These are phyloP conservation scores for Lasioglossum malachurum DNA, from an alignment of 2,888 invertebrate species.

Conservation along the genomic window DNA sequence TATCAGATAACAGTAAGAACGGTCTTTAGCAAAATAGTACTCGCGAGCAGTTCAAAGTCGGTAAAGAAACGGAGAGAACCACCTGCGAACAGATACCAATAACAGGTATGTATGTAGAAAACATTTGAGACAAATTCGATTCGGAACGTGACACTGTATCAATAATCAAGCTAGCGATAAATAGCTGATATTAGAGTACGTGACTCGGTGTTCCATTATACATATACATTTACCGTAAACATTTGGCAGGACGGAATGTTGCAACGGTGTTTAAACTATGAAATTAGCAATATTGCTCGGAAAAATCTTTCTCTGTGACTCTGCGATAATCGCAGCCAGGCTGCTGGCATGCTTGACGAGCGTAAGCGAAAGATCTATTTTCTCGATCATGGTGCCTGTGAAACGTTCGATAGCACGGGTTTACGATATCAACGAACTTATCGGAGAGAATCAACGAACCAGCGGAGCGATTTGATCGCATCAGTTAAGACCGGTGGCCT, in stretches of 20 bases:
- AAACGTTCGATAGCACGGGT: not conserved
- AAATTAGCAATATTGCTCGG: not conserved
- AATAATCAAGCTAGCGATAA: not conserved
- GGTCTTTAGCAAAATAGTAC: not conserved
- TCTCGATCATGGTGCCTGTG: not conserved
- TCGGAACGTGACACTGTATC: not conserved
- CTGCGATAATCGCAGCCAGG: not conserved
- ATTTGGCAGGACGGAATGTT: not conserved
- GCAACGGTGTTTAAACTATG: not conserved
- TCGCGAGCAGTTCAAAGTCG: not conserved
- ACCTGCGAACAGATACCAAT: not conserved
- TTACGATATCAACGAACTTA: slow-evolving; percentile 18
- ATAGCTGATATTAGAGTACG: not conserved
- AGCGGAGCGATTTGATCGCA: not conserved
- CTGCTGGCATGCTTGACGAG: not conserved
- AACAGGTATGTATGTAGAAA: not conserved
- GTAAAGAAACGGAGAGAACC: not conserved
- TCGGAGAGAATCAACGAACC: slow-evolving; percentile 12
- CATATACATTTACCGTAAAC: not conserved
- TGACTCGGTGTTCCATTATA: not conserved
- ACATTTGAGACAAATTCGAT: not conserved
- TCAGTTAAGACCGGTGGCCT: slow-evolving; percentile 6
- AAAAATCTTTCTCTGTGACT: not conserved
- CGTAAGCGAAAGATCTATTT: not conserved
- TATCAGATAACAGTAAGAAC: not conserved